These are phyloP conservation scores for Pteromalus puparum DNA, from an alignment of 1,140 invertebrate species.

Conservation along the genomic window DNA sequence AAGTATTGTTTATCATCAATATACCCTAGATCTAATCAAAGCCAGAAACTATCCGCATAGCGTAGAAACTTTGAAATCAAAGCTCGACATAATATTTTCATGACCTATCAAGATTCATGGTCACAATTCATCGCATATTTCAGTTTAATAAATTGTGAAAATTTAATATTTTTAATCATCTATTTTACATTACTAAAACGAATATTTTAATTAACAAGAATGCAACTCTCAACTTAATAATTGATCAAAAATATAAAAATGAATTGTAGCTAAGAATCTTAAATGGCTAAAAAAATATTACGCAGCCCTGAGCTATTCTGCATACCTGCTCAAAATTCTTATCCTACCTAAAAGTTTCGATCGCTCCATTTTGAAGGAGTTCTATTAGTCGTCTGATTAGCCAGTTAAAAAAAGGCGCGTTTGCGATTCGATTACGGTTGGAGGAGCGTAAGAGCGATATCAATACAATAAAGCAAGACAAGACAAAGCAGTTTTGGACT, in stretches of 20 bases:
- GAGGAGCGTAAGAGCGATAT: too few relatives aligned
- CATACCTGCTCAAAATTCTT: background rate
- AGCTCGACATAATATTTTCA: background rate
- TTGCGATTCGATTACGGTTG: too few relatives aligned
- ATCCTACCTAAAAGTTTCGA: too few relatives aligned
- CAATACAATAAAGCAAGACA: too few relatives aligned
- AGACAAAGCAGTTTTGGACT: too few relatives aligned
- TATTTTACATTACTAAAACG: background rate
- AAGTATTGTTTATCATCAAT: background rate
- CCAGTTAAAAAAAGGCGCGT: too few relatives aligned
- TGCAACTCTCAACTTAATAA: background rate
- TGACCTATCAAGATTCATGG: background rate
- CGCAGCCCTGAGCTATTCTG: background rate
- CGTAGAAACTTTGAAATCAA: background rate
- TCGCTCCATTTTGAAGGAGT: too few relatives aligned
- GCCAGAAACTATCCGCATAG: conserved; percentile 6
- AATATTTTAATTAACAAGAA: background rate
- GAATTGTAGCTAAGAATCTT: background rate
- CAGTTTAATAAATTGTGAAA: background rate
- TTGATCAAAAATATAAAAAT: background rate
- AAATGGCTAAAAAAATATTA: background rate
- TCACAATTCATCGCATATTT: background rate
- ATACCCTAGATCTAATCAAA: conserved; percentile 21
- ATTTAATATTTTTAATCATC: background rate
- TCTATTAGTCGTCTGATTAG: too few relatives aligned